phyloP scores from a whole-genome alignment of 2,797 vertebrate genomes.

The Mareca penelope region DNA sequence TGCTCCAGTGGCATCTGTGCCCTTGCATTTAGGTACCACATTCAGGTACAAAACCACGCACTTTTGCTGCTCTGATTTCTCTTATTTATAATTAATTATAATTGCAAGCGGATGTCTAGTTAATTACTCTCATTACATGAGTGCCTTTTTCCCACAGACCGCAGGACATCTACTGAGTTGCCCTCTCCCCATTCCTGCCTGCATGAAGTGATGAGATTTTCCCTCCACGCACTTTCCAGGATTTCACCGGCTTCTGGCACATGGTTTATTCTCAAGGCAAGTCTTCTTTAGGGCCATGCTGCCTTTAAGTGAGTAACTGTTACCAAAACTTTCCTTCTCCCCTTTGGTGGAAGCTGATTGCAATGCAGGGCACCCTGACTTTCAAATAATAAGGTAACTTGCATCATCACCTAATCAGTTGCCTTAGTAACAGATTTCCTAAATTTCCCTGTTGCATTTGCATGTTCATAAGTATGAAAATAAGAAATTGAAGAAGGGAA shows the following conservation, averaged over 20 bases:
- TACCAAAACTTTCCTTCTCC: conserved; percentile 22
- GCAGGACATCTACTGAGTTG: not conserved
- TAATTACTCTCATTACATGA: not conserved
- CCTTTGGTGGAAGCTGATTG: conserved; percentile 44
- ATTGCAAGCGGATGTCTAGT: not conserved
- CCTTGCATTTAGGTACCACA: not conserved
- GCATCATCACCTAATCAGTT: conserved; percentile 75
- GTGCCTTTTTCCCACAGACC: not conserved
- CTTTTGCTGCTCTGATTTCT: not conserved
- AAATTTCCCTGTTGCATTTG: conserved; percentile 69
- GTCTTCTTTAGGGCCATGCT: conserved; percentile 8
- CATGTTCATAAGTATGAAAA: conserved; percentile 60
- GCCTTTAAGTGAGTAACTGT: conserved; percentile 36
- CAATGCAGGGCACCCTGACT: conserved; percentile 34
- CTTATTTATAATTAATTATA: not conserved
- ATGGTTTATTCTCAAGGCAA: not conserved
- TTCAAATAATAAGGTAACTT: conserved; percentile 70
- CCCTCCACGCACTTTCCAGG: not conserved
- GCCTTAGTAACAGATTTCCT: conserved; percentile 78
- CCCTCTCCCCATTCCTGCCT: rapidly evolving
- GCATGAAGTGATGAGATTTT: not conserved
- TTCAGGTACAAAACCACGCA: not conserved
- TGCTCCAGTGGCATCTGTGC: not conserved
- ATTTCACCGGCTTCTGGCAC: not conserved
- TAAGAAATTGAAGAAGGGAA: conserved; percentile 29